Percentiles rank a stretch among this genome's conserved stretches.
Conservation (phyloP, 2,797 vertebrate species). For the Paramormyrops hopkinsi region DNA sequence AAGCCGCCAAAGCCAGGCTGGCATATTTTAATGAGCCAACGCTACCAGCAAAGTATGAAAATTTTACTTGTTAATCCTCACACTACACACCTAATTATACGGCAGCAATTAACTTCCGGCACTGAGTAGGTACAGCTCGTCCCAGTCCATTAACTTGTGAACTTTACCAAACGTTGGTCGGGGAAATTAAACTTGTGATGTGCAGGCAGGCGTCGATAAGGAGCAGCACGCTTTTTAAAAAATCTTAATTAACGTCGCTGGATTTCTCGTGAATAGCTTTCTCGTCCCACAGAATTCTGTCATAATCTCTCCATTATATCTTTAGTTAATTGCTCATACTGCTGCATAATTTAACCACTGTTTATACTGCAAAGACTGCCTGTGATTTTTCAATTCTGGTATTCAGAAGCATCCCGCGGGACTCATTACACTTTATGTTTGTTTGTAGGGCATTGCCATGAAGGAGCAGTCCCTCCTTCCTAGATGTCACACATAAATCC, state of each 20-base stretch:
- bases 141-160: slow-evolving; percentile 15
- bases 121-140: neutral
- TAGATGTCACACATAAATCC: neutral
- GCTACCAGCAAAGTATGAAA: neutral
- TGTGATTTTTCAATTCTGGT: neutral
- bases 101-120: neutral
- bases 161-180: neutral
- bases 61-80: slow-evolving; percentile 11
- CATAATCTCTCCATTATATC: neutral
- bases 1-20: neutral
- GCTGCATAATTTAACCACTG: neutral
- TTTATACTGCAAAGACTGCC: neutral
- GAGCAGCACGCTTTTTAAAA: neutral
- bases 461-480: neutral
- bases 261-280: neutral
- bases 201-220: neutral
- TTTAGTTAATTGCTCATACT: neutral
- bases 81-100: neutral
- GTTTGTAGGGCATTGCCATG: neutral
- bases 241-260: neutral
- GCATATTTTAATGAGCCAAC: neutral
- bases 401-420: neutral
- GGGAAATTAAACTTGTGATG: neutral
- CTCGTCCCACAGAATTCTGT: neutral
- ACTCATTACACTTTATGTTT: neutral